Conservation (phyloP, 1,140 invertebrate genomes). For the Elymnias hypermnestra region DNA sequence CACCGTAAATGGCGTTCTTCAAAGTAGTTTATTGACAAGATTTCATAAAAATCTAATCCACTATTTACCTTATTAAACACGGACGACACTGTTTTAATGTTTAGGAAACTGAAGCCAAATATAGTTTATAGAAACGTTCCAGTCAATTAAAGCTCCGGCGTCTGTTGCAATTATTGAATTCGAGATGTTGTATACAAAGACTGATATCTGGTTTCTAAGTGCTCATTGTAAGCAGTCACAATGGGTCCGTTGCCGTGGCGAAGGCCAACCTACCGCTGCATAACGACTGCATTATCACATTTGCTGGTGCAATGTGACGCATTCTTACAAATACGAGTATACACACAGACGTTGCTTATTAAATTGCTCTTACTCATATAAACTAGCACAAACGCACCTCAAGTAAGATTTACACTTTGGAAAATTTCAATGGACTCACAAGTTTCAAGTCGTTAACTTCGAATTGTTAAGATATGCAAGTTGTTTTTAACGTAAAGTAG, state of each 20-base stretch:
- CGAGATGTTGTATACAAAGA: constrained; percentile 49
- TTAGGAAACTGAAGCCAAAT: background rate
- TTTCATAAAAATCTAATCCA: background rate
- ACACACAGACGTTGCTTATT: background rate
- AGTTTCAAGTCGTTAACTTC: no score
- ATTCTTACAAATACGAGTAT: constrained; percentile 8
- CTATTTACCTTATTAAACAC: background rate
- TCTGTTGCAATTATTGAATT: constrained; percentile 43
- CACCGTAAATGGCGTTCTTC: no score
- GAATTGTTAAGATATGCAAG: no score
- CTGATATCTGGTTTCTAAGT: constrained; percentile 67
- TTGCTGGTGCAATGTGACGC: constrained; percentile 28
- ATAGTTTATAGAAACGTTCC: constrained; percentile 9
- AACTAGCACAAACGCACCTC: no score
- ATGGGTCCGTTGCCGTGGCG: constrained; percentile 66
- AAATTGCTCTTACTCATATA: background rate
- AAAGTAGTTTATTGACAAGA: background rate
- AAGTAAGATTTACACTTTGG: no score
- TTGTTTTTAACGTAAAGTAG: no score
- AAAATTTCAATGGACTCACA: no score
- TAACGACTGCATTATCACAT: constrained; percentile 62
- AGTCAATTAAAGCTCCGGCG: constrained; percentile 38
- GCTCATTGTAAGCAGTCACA: constrained; percentile 61
- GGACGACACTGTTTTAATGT: background rate
- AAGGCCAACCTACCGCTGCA: constrained; percentile 62